Evolutionary conservation across 2,888 invertebrate species (phyloP).

Genomic region (Thysanoteuthis rhombus): DNA sequence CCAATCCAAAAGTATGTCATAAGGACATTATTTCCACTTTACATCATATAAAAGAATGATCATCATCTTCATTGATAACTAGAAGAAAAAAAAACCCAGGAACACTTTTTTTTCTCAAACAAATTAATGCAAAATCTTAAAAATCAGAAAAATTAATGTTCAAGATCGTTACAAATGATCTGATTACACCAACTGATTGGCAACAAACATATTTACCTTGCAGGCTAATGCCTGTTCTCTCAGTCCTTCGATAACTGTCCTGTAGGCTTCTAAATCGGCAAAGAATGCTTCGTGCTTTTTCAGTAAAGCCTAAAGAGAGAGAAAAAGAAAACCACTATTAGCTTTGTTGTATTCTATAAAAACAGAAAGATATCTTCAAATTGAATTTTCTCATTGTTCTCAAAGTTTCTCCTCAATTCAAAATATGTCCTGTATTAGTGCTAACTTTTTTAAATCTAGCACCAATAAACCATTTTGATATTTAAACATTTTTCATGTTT

Average conservation of each 20-base stretch:
- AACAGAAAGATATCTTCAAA: not conserved
- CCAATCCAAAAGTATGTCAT: no score
- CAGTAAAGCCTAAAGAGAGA: slow-evolving; percentile 76
- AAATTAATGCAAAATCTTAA: not conserved
- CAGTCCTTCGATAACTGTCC: slow-evolving; percentile 87
- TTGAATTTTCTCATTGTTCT: no score
- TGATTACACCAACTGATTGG: not conserved
- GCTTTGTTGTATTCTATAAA: no score
- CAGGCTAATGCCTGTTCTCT: slow-evolving; percentile 93
- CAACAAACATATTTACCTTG: slow-evolving; percentile 69
- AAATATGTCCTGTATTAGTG: no score
- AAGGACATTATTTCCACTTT: no score
- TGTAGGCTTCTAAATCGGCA: slow-evolving; percentile 96
- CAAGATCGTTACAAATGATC: not conserved
- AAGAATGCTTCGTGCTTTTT: slow-evolving; percentile 98
- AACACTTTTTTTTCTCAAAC: not conserved
- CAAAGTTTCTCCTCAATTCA: no score
- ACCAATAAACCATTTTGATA: no score
- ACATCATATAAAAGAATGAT: no score
- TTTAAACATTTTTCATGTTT: no score
- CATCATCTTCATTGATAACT: no score
- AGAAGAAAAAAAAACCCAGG: no score
- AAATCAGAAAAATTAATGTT: not conserved
- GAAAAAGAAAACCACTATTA: not conserved
- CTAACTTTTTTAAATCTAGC: no score